A percentile compares a stretch with the other conserved stretches of the same genome.
phyloP scores from a whole-genome alignment of 2,888 invertebrate genomes.

The Dryobota labecula region DNA sequence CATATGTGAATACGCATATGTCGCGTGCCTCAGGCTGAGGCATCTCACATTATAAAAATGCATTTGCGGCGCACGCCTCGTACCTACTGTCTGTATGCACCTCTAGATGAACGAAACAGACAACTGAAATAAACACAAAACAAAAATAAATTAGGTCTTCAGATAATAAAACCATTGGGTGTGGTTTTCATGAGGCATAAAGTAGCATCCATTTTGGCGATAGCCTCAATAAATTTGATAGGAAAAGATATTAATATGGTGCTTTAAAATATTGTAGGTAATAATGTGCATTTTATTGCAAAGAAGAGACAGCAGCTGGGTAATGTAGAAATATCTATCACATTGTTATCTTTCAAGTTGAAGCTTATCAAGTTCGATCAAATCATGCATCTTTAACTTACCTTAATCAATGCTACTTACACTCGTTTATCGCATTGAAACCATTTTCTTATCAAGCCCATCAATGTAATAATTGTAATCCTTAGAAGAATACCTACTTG shows the following conservation, averaged over 20 bases:
- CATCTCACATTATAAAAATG: no score
- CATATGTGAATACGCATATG: no score
- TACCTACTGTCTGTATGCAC: no score
- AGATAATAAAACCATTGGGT: constrained; percentile 27
- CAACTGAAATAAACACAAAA: not conserved
- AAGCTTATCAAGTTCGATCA: not conserved
- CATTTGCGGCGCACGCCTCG: no score
- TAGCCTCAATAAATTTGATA: constrained; percentile 41
- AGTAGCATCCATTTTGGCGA: constrained; percentile 25
- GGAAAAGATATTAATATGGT: constrained; percentile 19
- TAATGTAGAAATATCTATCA: constrained; percentile 2
- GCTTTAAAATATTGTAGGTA: constrained; percentile 11
- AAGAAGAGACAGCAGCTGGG: not conserved
- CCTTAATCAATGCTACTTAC: no score
- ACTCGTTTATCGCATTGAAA: not conserved
- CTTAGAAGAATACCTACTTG: not conserved
- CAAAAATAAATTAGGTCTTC: not conserved
- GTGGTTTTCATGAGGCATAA: constrained; percentile 17
- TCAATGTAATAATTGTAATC: not conserved
- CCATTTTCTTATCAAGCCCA: not conserved
- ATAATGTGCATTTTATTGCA: constrained; percentile 30
- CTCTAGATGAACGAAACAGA: no score
- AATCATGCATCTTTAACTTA: constrained; percentile 41
- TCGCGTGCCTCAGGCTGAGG: no score
- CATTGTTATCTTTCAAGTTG: not conserved